Evolutionary conservation across 2,888 invertebrate genomes (phyloP), one percentile per base, ranked within the genome.

Genomic region (Hypolimnas misippus): DNA sequence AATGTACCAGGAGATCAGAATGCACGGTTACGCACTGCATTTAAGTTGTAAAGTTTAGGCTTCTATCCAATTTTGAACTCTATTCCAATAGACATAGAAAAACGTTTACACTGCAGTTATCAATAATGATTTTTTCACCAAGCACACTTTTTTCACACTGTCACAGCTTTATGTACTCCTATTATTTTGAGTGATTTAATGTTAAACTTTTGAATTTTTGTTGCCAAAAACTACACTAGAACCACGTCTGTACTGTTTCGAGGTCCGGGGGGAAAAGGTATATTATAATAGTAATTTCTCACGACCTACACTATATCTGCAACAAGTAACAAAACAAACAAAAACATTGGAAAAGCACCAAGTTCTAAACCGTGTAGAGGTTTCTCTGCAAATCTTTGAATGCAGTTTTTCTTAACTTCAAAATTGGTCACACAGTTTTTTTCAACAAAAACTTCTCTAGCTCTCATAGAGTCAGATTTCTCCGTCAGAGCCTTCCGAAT

Each of bases 61-160:
- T 33, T 33, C 33, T 33, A 33, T 33, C 7, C 6, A 33, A 33
- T 33, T 33, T 33, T 33, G 7, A 33, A 33, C 33, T 33, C 33
- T 33, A 33, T 33, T 33, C 33, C 33, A 33, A 33, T 33, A 33
- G 33, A 33, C 33, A 33, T 33, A 33, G 33, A 33, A 33, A 33
- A 33, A 33, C 33, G 33, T 10, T 33, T 33, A 33, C 33, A 33
- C 33, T 33, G 33, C 33, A 33, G 10, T 33, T 25, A 25, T 25
- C 25, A 25, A 2, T 33, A 4, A 33, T 10, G 33, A 33, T 33
- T 33, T 33, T 33, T 4, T 33, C 33, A 33, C 33, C 6, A 33
- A 33, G 33, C 33, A 33, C 33, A 33, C 33, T 33, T 33, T 33
- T 33, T 33, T 12, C 33, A 33, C 33, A 33, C 33, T 33, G 33